phyloP scores from a whole-genome alignment of 2,888 invertebrate genomes.

The Athalia cordata region DNA sequence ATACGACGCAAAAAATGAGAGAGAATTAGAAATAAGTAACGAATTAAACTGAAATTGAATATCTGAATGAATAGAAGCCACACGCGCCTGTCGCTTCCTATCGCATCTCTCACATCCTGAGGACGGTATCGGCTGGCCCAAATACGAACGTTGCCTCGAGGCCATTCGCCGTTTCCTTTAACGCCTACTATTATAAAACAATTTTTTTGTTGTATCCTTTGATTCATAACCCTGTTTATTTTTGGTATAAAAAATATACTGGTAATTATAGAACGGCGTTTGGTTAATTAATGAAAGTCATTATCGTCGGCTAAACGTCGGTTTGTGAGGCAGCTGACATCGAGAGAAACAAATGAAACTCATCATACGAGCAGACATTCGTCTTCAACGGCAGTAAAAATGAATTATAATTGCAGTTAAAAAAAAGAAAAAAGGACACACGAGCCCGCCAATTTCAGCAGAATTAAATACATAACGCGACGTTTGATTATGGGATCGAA shows the following conservation, averaged over 20 bases:
- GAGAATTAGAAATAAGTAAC: neutral
- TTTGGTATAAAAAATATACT: neutral
- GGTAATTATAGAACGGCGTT: neutral
- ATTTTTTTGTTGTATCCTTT: constrained; percentile 19
- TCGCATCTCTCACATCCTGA: constrained; percentile 63
- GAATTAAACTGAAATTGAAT: constrained; percentile 53
- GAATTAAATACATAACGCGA: neutral
- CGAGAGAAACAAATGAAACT: neutral
- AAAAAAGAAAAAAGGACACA: neutral
- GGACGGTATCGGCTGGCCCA: constrained; percentile 63
- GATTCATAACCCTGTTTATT: constrained; percentile 7
- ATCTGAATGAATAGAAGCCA: constrained; percentile 59
- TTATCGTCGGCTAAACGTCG: constrained; percentile 5
- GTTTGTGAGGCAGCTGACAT: constrained; percentile 11
- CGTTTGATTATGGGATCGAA: neutral
- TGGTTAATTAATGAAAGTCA: constrained; percentile 14
- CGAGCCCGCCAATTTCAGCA: neutral
- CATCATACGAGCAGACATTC: constrained; percentile 2
- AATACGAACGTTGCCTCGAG: constrained; percentile 64
- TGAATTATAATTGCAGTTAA: constrained; percentile 4
- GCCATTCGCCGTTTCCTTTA: constrained; percentile 66
- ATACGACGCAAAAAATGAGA: neutral
- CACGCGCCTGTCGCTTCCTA: constrained; percentile 56
- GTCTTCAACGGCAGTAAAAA: constrained; percentile 13
- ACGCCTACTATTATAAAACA: constrained; percentile 58